phyloP scores from a whole-genome alignment of 2,797 vertebrate species.

The Arvicola amphibius region DNA sequence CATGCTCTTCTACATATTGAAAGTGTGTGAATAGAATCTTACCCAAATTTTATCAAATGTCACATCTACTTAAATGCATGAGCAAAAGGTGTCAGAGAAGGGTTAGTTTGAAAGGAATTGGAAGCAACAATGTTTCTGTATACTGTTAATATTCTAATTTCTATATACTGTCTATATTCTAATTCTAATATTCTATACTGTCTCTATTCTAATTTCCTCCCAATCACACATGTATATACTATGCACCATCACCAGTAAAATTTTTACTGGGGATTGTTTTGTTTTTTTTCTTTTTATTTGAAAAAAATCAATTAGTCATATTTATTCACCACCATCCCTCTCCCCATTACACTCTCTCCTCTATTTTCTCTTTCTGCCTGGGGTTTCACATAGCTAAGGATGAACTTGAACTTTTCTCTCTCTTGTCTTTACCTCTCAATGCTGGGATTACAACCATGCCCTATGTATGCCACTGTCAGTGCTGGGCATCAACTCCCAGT shows the following conservation, averaged over 20 bases:
- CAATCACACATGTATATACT: neutral
- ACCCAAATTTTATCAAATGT: neutral
- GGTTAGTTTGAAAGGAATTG: neutral
- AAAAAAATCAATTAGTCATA: neutral
- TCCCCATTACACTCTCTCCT: neutral
- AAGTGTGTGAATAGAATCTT: conserved; percentile 4
- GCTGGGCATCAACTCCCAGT: neutral
- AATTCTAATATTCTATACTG: neutral
- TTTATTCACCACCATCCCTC: neutral
- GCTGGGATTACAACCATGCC: neutral
- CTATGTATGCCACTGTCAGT: neutral
- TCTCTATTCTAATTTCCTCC: neutral
- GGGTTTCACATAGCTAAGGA: neutral
- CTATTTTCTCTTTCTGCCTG: neutral
- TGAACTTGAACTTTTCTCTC: neutral
- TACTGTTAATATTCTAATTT: neutral
- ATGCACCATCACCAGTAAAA: neutral
- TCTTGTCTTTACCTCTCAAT: neutral
- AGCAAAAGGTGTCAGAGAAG: neutral
- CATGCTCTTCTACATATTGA: neutral
- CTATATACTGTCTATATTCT: neutral
- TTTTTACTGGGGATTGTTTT: conserved; percentile 1
- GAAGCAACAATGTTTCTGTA: neutral
- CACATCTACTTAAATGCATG: neutral
- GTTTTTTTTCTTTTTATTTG: neutral